A percentile compares a stretch with the other conserved stretches of the same genome.
Conservation (phyloP, 2,888 invertebrate genomes). For the Lasioglossum calceatum region DNA sequence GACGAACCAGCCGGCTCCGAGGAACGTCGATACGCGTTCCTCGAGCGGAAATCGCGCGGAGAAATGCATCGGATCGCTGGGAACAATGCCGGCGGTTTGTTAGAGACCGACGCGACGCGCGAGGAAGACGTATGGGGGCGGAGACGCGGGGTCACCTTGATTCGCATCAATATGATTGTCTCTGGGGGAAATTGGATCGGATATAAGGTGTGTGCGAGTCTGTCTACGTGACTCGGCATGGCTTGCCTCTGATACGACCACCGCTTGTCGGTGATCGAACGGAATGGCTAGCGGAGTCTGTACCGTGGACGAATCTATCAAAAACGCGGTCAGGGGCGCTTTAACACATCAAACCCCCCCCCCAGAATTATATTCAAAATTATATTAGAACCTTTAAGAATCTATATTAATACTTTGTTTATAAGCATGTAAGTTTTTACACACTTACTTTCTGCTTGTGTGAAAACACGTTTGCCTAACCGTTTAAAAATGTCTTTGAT, state of each 20-base stretch:
- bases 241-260: not conserved
- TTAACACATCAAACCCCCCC: not conserved
- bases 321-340: not conserved
- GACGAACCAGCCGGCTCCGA: not conserved
- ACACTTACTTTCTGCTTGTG: too few relatives aligned
- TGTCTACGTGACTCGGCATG: not conserved
- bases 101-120: constrained; percentile 5
- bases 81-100: not conserved
- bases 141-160: constrained; percentile 13
- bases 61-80: constrained; percentile 5
- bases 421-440: too few relatives aligned
- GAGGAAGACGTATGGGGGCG: not conserved
- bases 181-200: constrained; percentile 19
- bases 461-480: too few relatives aligned
- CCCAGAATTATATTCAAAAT: too few relatives aligned
- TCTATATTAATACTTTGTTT: too few relatives aligned
- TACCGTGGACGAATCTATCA: not conserved
- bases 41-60: not conserved
- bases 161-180: constrained; percentile 17
- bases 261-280: not conserved
- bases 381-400: too few relatives aligned
- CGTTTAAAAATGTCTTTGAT: too few relatives aligned
- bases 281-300: not conserved
- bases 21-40: constrained; percentile 33
- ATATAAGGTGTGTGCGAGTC: constrained; percentile 4